A percentile compares a stretch with the other conserved stretches of the same genome.
These are phyloP conservation scores for Clusia tigrina DNA, from an alignment of 2,888 invertebrate genomes.

Conservation along the genomic window DNA sequence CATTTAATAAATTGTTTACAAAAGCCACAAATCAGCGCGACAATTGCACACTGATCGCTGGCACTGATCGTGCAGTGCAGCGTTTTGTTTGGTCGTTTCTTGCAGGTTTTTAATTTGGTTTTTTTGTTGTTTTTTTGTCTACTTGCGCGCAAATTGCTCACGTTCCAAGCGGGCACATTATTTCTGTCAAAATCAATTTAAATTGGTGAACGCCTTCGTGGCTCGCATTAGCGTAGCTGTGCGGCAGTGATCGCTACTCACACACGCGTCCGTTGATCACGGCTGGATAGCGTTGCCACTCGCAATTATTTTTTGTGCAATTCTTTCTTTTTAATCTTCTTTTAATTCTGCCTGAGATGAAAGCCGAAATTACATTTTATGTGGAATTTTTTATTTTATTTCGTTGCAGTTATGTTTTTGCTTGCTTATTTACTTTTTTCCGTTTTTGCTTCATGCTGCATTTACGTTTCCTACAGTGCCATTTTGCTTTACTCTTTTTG, in stretches of 20 bases:
- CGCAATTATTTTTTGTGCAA: conserved; percentile 6
- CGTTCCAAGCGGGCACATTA: conserved; percentile 3
- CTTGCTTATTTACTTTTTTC: neutral
- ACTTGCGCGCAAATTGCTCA: neutral
- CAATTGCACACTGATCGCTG: neutral
- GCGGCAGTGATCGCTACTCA: neutral
- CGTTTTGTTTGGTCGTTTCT: neutral
- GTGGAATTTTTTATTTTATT: neutral
- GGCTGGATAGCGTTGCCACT: neutral
- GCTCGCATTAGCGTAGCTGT: neutral
- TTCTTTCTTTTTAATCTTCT: neutral
- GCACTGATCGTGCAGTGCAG: neutral
- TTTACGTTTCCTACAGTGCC: neutral
- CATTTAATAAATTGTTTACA: conserved; percentile 3
- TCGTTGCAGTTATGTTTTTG: neutral
- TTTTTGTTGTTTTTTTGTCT: neutral
- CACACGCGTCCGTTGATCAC: too few relatives aligned
- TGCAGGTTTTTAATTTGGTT: neutral
- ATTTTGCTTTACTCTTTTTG: neutral
- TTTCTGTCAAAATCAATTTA: conserved; percentile 15
- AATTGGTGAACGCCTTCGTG: conserved; percentile 7
- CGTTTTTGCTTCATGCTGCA: neutral
- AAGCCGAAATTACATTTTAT: conserved; percentile 2
- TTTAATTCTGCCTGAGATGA: neutral
- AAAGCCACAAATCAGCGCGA: neutral